Evolutionary conservation across 2,113 vertebrate species (phyloP).

Genomic region (Catharus bicknelli): DNA sequence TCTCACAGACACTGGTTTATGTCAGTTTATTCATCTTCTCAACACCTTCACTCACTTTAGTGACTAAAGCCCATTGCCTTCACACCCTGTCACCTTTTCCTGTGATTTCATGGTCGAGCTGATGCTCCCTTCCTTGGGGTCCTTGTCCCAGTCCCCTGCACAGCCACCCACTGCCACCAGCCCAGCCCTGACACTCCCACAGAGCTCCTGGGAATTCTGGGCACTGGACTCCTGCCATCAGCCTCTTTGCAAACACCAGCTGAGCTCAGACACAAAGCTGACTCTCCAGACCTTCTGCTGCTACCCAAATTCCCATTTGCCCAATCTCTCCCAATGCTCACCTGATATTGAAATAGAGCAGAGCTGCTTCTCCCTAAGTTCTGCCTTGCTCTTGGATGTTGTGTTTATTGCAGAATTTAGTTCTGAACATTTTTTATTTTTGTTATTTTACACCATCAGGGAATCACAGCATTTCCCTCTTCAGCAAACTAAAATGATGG

Average conservation of each 20-base stretch:
- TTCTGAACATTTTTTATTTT: not conserved
- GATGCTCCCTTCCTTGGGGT: fast-evolving
- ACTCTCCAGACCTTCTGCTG: not conserved
- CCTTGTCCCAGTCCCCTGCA: not conserved
- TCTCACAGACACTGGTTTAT: not conserved
- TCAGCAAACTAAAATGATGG: not conserved
- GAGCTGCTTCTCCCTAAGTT: not conserved
- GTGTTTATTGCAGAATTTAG: not conserved
- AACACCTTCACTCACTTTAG: not conserved
- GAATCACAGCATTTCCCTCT: not conserved
- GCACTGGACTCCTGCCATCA: fast-evolving
- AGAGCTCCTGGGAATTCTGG: not conserved
- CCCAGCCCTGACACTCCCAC: not conserved
- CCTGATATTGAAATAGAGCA: not conserved
- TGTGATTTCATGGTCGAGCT: not conserved
- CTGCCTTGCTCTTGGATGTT: not conserved
- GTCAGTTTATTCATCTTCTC: not conserved
- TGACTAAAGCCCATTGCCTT: not conserved
- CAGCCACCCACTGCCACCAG: not conserved
- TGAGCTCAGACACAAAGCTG: not conserved
- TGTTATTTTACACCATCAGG: not conserved
- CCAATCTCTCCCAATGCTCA: fast-evolving
- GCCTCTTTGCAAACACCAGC: not conserved
- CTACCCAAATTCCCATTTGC: not conserved
- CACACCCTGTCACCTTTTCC: not conserved